Base-by-base conservation (phyloP, 92 coral and sea anemone species). In the Siderastrea radians region DNA sequence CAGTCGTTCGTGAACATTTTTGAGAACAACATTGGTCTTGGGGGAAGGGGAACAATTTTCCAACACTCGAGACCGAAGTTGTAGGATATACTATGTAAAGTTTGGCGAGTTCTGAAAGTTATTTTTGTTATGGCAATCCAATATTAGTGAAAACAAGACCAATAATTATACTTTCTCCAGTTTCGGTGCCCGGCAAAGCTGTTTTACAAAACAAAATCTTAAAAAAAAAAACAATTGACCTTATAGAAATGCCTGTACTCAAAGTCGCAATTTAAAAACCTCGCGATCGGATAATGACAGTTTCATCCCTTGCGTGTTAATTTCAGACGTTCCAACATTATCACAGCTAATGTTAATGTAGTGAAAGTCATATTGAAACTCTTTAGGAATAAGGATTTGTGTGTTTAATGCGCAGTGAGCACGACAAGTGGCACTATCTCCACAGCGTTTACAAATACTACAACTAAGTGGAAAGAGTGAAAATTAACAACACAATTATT, bases 291-390 rank as follows among this genome's bases (percentile, higher is more conserved):
- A 17, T 13, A 17, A 48, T 47, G 63, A 10, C 53, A 10, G 63
- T 57, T 70, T 5, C 4, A 51, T 26, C 13, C 6, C 68, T 81
- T 54, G 43, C 85, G 77, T 81, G 53, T 81, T n/a, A 8, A 47
- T 70, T 17, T n/a, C 78, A 82, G 86, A 82, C 86, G 78, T 17
- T 49, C 78, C 68, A 71, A 70, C 86, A 82, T 68, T 82, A 46
- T 82, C 54, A 54, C 44, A 58, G 17, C 47, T 68, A 11, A 82
- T 70, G 55, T 13, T 10, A 55, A 71, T 44, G 78, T 3, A 49
- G 16, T 26, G 26, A 12, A 7, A 6, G 48, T 38, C 74, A 11
- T 80, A 80, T 80, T 80, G 84, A 80, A 80, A 14, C 84, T 74
- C 60, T 79, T 65, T 1, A 47, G 68, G 60, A 68, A 69, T 68